A percentile compares a stretch with the other conserved stretches of the same genome.
phyloP scores from a whole-genome alignment of 2,113 vertebrate genomes.

The human region DNA sequence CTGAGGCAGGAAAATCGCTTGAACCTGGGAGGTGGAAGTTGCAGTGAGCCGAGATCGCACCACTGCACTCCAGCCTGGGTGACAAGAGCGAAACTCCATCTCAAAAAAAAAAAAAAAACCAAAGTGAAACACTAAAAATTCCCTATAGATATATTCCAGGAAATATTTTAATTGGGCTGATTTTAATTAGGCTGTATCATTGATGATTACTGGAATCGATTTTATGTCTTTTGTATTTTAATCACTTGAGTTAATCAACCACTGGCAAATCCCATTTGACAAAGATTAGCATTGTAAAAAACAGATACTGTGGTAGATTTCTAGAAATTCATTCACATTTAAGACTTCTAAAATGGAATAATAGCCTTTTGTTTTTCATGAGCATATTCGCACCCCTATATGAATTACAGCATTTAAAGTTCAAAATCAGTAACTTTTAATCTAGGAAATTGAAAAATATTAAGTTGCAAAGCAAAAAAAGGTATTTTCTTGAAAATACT shows the following conservation, averaged over 20 bases:
- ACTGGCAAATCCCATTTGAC: slow-evolving; percentile 35
- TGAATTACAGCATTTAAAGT: slow-evolving; percentile 27
- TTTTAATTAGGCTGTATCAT: not conserved
- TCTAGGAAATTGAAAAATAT: slow-evolving; percentile 45
- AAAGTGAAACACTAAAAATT: not conserved
- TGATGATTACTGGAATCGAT: slow-evolving; percentile 45
- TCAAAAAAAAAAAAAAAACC: too few relatives aligned
- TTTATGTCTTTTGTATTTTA: slow-evolving; percentile 63
- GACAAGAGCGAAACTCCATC: too few relatives aligned
- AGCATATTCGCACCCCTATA: not conserved
- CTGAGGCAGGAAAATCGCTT: too few relatives aligned
- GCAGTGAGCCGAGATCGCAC: too few relatives aligned
- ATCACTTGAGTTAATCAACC: slow-evolving; percentile 24
- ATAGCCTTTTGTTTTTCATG: slow-evolving; percentile 5
- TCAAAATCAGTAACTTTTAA: slow-evolving; percentile 3
- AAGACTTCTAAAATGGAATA: slow-evolving; percentile 27
- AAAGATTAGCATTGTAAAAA: slow-evolving; percentile 29
- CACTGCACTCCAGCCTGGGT: too few relatives aligned
- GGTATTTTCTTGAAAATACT: slow-evolving; percentile 45
- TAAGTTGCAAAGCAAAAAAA: slow-evolving; percentile 3
- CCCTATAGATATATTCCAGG: not conserved
- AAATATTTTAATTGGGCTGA: not conserved
- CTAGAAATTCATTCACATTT: slow-evolving; percentile 6
- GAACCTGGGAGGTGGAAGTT: too few relatives aligned
- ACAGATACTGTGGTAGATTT: slow-evolving; percentile 41